Evolutionary conservation across 2,113 vertebrate genomes (phyloP), one percentile per base, ranked within the genome.

Genomic region (Lanius collurio): DNA sequence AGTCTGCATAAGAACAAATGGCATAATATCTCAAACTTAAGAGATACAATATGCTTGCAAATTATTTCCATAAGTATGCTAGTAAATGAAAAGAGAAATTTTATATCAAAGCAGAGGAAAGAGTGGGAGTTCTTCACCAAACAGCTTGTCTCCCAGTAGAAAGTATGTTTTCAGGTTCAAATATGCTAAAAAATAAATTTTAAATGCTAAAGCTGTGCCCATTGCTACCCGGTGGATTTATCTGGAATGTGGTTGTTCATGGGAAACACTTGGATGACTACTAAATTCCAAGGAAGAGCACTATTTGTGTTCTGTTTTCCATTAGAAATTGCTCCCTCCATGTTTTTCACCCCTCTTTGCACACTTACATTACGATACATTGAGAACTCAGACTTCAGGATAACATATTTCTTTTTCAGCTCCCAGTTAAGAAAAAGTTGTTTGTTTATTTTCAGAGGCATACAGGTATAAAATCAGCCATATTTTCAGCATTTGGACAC

Each of bases 51-150:
- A 95, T 95, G 94, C 79, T 92, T 50, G 41, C 85, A 97, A 95
- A 96, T 96, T 87, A 95, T 94, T 97, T 94, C 95, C 93, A 95
- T 87, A 95, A 96, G 94, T 39, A 44, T 23, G 76, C 50, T 46
- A 76, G 64, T 59, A 96, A 92, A 95, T 77, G 60, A 7, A 56
- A 76, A 76, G 52, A 63, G 60, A 70, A 79, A 37, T 12, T 35
- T 87, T 70, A 92, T 90, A 93, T 94, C 92, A 96, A 95, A 97
- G 85, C 71, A 89, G 68, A 94, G 85, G 93, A 97, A 96, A 88
- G 93, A 90, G 92, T 60, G 76, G 96, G 94, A 94, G 90, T 92
- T 94, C 83, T 92, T 87, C 76, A 78, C 39, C 71, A 69, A 94
- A 80, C 82, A 95, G 71, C 49, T 78, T 96, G 71, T 94, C 73